Evolutionary conservation across 2,888 invertebrate species (phyloP).

Genomic region (Spilarctia lutea): DNA sequence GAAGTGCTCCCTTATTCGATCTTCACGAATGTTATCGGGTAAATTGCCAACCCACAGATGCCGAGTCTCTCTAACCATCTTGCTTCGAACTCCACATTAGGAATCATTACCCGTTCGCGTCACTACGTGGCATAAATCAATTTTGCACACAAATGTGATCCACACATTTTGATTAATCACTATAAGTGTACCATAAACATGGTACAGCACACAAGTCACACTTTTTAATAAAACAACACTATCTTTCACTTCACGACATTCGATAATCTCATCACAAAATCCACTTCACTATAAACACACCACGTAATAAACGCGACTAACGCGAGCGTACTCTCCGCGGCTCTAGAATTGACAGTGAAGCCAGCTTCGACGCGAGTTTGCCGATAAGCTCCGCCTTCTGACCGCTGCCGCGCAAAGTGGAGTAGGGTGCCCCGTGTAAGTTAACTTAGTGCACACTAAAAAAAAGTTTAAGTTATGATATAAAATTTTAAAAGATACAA

Average conservation of each 20-base stretch:
- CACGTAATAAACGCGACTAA: constrained; percentile 85
- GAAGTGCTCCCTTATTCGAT: constrained; percentile 98
- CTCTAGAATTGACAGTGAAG: constrained; percentile 86
- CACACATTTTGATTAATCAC: constrained; percentile 84
- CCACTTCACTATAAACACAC: constrained; percentile 85
- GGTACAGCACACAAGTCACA: constrained; percentile 76
- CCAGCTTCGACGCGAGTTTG: constrained; percentile 86
- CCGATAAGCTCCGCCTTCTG: constrained; percentile 87
- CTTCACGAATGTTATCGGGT: constrained; percentile 99
- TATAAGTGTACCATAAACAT: constrained; percentile 75
- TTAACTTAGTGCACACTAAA: constrained; percentile 16
- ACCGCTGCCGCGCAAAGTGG: constrained; percentile 87
- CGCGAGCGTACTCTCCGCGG: constrained; percentile 84
- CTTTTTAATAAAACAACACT: constrained; percentile 78
- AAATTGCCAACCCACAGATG: constrained; percentile 99
- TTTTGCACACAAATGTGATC: constrained; percentile 84
- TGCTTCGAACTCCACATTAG: constrained; percentile 98
- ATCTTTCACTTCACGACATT: constrained; percentile 84
- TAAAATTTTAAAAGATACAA: not conserved
- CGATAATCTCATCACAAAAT: constrained; percentile 84
- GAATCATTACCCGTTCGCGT: constrained; percentile 90
- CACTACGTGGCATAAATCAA: constrained; percentile 87
- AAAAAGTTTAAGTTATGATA: not conserved
- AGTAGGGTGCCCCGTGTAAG: constrained; percentile 72
- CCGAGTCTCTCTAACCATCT: constrained; percentile 99